A percentile compares a stretch with the other conserved stretches of the same genome.
Evolutionary conservation across 2,888 invertebrate genomes (phyloP).

Genomic region (Lepidochitona cinerea): DNA sequence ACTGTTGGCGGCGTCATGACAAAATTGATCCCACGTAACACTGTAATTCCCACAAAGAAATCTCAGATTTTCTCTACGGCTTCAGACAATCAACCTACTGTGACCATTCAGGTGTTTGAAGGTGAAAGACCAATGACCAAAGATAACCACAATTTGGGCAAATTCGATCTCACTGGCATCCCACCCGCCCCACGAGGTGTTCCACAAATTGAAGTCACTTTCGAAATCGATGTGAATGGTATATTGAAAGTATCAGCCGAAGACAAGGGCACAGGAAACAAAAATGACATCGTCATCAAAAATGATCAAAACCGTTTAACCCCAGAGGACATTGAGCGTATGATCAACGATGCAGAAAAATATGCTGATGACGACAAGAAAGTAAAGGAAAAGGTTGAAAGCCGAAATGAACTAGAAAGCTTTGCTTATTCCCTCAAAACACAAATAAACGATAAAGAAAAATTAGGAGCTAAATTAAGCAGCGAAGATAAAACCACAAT

Average conservation of each 20-base stretch:
- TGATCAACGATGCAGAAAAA: slow-evolving; percentile 99
- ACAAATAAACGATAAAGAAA: slow-evolving; percentile 96
- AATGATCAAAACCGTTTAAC: slow-evolving; percentile 98
- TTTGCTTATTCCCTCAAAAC: slow-evolving; percentile 98
- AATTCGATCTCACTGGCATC: slow-evolving; percentile 97
- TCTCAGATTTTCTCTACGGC: slow-evolving; percentile 99
- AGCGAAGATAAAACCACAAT: slow-evolving; percentile 94
- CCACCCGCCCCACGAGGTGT: slow-evolving; percentile 80
- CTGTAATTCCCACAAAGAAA: slow-evolving; percentile 99
- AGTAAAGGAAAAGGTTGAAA: slow-evolving; percentile 85
- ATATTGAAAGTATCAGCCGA: slow-evolving; percentile 85
- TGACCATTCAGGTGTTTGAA: slow-evolving; percentile 96
- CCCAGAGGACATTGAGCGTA: slow-evolving; percentile 98
- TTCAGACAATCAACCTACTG: slow-evolving; percentile 98
- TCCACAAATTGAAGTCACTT: slow-evolving; percentile 72
- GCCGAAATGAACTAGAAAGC: slow-evolving; percentile 93
- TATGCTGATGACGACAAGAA: slow-evolving; percentile 99
- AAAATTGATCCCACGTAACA: slow-evolving; percentile 94
- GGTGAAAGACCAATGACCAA: slow-evolving; percentile 99
- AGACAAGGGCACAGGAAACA: slow-evolving; percentile 98
- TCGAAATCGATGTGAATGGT: slow-evolving; percentile 75
- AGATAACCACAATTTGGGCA: slow-evolving; percentile 98
- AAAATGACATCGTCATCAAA: slow-evolving; percentile 98
- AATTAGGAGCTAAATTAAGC: slow-evolving; percentile 90
- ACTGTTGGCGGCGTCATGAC: slow-evolving; percentile 99